Conservation (phyloP, 2,888 invertebrate genomes). For the Phorcus lineatus region DNA sequence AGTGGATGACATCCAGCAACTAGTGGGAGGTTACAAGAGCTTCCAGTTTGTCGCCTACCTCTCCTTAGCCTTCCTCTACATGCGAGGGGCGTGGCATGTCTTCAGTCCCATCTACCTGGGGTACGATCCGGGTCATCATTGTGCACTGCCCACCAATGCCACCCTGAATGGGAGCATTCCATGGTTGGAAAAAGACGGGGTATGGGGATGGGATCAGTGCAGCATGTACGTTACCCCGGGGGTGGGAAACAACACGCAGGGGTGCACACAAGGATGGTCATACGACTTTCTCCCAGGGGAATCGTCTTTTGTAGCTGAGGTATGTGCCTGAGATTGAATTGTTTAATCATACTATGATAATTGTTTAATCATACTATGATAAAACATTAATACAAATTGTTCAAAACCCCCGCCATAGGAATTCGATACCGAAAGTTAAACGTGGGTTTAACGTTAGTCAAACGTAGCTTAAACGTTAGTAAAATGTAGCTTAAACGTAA, state of each 20-base stretch:
- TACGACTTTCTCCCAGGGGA: slow-evolving; percentile 26
- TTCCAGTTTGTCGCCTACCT: slow-evolving; percentile 55
- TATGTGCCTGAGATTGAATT: background rate
- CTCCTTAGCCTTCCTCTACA: slow-evolving; percentile 53
- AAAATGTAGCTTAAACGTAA: no score
- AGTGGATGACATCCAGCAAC: slow-evolving; percentile 47
- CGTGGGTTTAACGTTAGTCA: no score
- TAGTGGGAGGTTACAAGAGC: slow-evolving; percentile 49
- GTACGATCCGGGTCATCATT: slow-evolving; percentile 51
- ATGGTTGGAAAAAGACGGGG: slow-evolving; percentile 13
- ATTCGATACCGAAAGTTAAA: no score
- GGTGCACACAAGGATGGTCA: slow-evolving; percentile 39
- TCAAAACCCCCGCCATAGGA: no score
- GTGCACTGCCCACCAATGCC: slow-evolving; percentile 35
- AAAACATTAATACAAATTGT: no score
- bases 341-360: no score
- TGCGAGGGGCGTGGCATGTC: slow-evolving; percentile 64
- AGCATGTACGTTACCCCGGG: slow-evolving; percentile 27
- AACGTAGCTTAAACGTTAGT: no score
- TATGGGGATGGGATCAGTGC: slow-evolving; percentile 17
- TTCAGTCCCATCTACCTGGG: slow-evolving; percentile 56
- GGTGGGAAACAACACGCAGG: slow-evolving; percentile 27
- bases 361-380: no score
- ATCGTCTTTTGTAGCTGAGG: slow-evolving; percentile 41
- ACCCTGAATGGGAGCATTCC: slow-evolving; percentile 32